Conservation (phyloP, 2,888 invertebrate genomes). For the Melanchra persicariae region DNA sequence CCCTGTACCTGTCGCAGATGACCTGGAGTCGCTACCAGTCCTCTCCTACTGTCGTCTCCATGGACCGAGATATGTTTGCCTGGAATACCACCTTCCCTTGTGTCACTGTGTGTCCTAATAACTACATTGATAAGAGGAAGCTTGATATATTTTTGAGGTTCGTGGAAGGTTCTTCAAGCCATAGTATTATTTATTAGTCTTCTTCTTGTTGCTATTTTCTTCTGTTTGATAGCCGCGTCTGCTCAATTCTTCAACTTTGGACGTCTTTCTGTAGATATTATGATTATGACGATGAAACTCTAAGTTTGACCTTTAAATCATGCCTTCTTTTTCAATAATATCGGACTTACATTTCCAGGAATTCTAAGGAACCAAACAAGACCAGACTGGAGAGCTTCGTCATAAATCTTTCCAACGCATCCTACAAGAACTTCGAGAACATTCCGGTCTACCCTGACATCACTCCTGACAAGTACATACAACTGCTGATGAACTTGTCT, state of each 20-base stretch:
- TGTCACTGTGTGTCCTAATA: conserved; percentile 92
- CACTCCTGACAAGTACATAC: conserved; percentile 90
- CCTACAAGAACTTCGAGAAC: conserved; percentile 91
- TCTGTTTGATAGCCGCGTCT: no score
- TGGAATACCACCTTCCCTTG: conserved; percentile 94
- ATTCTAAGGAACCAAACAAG: conserved; percentile 84
- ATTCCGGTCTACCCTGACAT: conserved; percentile 90
- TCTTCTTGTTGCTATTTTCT: background rate
- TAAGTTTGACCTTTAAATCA: background rate
- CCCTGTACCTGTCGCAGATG: conserved; percentile 89
- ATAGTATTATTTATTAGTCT: background rate
- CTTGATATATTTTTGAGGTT: conserved; percentile 90
- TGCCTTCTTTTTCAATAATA: background rate
- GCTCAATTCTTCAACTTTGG: background rate
- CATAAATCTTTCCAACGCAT: conserved; percentile 89
- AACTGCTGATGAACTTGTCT: conserved; percentile 89
- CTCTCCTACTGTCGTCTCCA: conserved; percentile 93
- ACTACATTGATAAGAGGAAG: conserved; percentile 89
- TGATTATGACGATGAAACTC: background rate
- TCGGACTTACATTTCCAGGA: conserved; percentile 71
- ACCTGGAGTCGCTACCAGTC: conserved; percentile 93
- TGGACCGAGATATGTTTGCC: conserved; percentile 93
- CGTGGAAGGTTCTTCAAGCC: conserved; percentile 54
- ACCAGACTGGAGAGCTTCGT: conserved; percentile 90
- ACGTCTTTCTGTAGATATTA: background rate